A percentile compares a stretch with the other conserved stretches of the same genome.
Conservation (phyloP, 2,888 invertebrate genomes). For the Drosophila anceps region DNA sequence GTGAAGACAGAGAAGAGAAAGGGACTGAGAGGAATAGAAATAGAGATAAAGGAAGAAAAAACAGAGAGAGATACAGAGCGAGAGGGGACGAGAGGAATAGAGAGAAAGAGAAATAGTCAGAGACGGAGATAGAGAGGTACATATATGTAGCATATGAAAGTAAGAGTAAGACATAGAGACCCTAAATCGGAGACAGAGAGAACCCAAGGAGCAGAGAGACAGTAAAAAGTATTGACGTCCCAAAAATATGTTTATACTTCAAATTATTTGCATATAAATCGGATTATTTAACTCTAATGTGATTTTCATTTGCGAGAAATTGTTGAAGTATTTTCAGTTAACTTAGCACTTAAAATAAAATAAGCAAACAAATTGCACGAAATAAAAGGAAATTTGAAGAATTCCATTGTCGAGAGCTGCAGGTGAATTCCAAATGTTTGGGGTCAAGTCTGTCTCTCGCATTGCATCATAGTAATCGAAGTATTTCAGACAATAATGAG, state of each 20-base stretch:
- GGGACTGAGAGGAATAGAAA: neutral
- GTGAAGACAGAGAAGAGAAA: neutral
- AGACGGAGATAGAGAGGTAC: too few relatives aligned
- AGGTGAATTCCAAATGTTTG: neutral
- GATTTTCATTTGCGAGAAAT: neutral
- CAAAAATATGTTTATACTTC: neutral
- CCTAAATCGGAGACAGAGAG: too few relatives aligned
- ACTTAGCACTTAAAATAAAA: neutral
- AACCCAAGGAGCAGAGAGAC: too few relatives aligned
- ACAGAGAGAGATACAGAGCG: neutral
- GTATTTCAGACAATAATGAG: neutral
- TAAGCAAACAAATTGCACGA: neutral
- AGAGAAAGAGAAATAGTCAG: too few relatives aligned
- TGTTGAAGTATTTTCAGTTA: neutral
- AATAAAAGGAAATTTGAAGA: neutral
- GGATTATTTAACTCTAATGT: neutral
- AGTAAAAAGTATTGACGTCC: neutral
- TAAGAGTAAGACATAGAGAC: too few relatives aligned
- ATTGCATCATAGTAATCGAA: neutral
- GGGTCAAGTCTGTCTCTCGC: neutral
- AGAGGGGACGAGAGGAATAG: too few relatives aligned
- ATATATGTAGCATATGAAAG: too few relatives aligned
- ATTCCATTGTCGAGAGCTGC: neutral
- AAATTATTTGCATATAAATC: neutral
- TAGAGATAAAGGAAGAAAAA: neutral